phyloP scores from a whole-genome alignment of 2,113 vertebrate species.

The Cervus canadensis region DNA sequence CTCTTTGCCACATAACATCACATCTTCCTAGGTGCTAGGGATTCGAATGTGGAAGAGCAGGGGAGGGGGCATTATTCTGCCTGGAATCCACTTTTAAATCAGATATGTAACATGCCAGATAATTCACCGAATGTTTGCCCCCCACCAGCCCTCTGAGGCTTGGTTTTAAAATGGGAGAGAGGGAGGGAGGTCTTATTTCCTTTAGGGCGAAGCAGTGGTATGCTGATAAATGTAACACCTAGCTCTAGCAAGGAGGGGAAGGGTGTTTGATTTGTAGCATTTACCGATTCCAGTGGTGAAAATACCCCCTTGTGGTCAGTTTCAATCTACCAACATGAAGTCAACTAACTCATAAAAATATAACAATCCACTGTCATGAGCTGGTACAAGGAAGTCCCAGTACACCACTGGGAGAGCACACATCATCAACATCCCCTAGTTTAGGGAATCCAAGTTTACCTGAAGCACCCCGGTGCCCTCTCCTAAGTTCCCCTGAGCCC shows the following conservation, averaged over 20 bases:
- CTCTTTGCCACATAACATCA: neutral
- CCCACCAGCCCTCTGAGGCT: neutral
- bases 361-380: neutral
- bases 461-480: neutral
- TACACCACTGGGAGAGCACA: neutral
- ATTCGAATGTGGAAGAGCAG: neutral
- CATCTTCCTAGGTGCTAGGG: neutral
- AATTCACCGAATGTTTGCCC: neutral
- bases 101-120: neutral
- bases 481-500: neutral
- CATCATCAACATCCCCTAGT: neutral
- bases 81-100: neutral
- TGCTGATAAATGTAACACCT: neutral
- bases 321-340: neutral
- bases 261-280: neutral
- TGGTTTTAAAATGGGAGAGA: neutral
- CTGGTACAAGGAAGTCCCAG: no score
- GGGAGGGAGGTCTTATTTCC: neutral
- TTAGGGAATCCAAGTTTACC: neutral
- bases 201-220: neutral
- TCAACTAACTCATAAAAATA: neutral
- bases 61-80: neutral
- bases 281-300: neutral
- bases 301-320: neutral
- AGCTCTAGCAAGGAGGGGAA: neutral